phyloP scores from a whole-genome alignment of 2,888 invertebrate species.

The Cosmia trapezina region DNA sequence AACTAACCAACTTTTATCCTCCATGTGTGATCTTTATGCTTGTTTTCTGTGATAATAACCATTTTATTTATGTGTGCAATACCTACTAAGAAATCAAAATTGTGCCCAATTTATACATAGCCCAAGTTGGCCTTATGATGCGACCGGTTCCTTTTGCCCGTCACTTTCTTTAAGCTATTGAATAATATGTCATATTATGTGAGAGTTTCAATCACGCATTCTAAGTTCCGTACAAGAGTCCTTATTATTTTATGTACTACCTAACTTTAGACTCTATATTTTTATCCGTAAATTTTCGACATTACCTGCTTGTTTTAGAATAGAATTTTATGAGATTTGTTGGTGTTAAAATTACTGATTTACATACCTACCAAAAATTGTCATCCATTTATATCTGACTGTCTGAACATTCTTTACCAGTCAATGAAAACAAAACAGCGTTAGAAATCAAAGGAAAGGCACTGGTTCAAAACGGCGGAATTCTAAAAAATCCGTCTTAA shows the following conservation, averaged over 20 bases:
- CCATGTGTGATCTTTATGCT: conserved; percentile 23
- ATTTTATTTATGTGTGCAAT: conserved; percentile 28
- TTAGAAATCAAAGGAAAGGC: not conserved
- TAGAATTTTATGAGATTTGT: not conserved
- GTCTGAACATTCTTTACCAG: not conserved
- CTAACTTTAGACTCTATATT: not conserved
- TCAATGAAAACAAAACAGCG: not conserved
- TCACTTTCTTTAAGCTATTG: conserved; percentile 55
- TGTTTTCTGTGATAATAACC: conserved; percentile 32
- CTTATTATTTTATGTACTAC: not conserved
- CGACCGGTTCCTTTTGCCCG: conserved; percentile 50
- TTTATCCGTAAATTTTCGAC: not conserved
- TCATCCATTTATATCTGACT: not conserved
- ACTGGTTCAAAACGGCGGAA: not conserved
- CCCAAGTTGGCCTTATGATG: conserved; percentile 29
- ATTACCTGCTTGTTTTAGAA: not conserved
- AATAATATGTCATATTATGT: conserved; percentile 27
- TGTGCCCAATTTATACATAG: conserved; percentile 18
- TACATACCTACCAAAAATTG: not conserved
- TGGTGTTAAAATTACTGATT: not conserved
- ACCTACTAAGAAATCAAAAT: conserved; percentile 31
- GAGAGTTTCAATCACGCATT: conserved; percentile 24
- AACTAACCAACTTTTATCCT: conserved; percentile 36
- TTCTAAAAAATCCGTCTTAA: conserved; percentile 26
- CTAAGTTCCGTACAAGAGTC: conserved; percentile 25